Conservation (phyloP, 2,113 vertebrate genomes). For the Tragelaphus buxtoni region DNA sequence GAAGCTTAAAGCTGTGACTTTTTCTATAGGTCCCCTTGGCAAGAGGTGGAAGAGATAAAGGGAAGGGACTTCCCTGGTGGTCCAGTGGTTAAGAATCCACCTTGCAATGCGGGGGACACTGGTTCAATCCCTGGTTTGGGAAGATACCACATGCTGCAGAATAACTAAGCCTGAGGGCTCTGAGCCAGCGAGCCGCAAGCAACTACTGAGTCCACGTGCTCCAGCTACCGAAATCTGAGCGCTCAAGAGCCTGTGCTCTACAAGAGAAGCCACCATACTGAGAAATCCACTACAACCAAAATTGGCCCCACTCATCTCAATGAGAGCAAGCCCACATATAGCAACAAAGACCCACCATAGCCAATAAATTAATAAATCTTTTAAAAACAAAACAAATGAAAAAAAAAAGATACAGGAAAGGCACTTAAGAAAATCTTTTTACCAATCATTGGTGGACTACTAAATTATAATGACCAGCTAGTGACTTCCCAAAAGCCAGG, state of each 20-base stretch:
- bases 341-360: background rate
- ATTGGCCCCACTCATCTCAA: background rate
- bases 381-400: background rate
- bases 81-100: background rate
- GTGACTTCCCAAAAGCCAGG: background rate
- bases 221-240: accelerated
- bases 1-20: background rate
- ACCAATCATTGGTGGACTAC: background rate
- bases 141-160: background rate
- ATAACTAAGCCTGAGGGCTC: background rate
- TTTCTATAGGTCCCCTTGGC: background rate
- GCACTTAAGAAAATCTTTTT: background rate
- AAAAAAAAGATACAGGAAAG: background rate
- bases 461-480: background rate
- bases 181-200: background rate
- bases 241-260: background rate
- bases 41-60: background rate
- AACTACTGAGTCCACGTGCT: background rate
- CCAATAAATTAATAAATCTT: background rate
- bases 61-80: background rate
- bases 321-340: background rate
- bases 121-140: background rate
- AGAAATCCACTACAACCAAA: background rate
- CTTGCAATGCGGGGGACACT: background rate
- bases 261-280: background rate